Evolutionary conservation across 2,797 vertebrate genomes (phyloP), one percentile per base, ranked within the genome.

Genomic region (Gymnoscopelus braueri): DNA sequence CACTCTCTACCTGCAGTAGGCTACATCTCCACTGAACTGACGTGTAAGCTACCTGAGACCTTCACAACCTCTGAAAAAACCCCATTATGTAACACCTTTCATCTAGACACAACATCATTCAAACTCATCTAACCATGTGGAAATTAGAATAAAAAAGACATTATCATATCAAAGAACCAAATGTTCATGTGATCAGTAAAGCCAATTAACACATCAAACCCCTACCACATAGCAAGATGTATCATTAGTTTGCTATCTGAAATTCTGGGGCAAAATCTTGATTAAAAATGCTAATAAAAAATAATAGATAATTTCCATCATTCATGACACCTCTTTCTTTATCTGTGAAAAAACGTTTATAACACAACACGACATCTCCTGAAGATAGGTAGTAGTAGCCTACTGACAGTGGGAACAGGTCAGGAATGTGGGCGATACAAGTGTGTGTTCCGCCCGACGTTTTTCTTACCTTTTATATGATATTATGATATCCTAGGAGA

Each of bases 141-240:
- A 69, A 44, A 44, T 44, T 2, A 10, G 10, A 44, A 39, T 56
- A 59, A 59, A 9, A 29, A 6, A n/a, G 2, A 26, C 56, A 77
- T 77, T 72, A 72, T 39, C 69, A 77, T 64, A 63, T 77, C 75
- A 77, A 72, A 77, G 60, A 39, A 35, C 48, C 32, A 51, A 29
- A 60, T 29, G 51, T n/a, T 23, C 52, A 67, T 64, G 55, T 49
- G 55, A 49, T 52, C 26, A 48, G 48, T 35, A 54, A 48, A 7
- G 7, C 39, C 15, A 65, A 72, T 77, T 77, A 77, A 39, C 69
- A 72, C 55, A 72, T 71, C 74, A 68, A 72, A 72, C 24, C 66
- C 39, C 5, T 35, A n/a, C 49, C n/a, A 48, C 62, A 75, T 35
- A 15, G 44, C 14, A 52, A 51, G 24, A 23, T 11, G 11, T 39